These are phyloP conservation scores for Aphaenogaster rudis DNA, from an alignment of 1,140 invertebrate species.

Conservation along the genomic window DNA sequence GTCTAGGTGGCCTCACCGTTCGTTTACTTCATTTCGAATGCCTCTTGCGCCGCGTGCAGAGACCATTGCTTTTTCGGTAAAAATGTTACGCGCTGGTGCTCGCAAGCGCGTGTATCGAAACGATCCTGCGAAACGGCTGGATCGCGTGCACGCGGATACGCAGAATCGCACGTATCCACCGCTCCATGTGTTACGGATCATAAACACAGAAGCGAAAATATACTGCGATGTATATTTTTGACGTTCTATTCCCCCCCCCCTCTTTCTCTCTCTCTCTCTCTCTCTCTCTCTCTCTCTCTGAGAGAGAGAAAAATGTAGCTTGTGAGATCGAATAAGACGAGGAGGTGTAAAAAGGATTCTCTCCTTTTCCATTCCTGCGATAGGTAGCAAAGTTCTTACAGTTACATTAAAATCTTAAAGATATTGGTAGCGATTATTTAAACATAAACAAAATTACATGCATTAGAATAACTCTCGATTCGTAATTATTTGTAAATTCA, in stretches of 20 bases:
- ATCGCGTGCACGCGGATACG: conserved; percentile 27
- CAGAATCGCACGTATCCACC: neutral
- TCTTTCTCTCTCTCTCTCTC: too few species aligned
- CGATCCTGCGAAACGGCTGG: neutral
- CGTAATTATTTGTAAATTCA: neutral
- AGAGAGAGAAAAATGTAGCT: neutral
- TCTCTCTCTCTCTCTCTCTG: too few species aligned
- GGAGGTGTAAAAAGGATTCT: neutral
- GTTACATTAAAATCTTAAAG: neutral
- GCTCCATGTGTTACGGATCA: conserved; percentile 20
- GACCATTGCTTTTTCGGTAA: conserved; percentile 30
- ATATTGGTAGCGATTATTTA: neutral
- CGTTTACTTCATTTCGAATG: conserved; percentile 30
- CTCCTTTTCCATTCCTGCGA: neutral
- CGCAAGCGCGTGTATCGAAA: neutral
- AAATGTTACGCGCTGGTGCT: conserved; percentile 1
- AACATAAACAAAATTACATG: neutral
- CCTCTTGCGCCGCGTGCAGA: neutral
- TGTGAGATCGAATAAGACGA: neutral
- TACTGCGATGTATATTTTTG: conserved; percentile 32
- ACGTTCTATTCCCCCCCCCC: neutral
- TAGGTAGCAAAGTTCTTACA: neutral
- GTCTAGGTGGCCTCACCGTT: conserved; percentile 56
- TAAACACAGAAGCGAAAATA: conserved; percentile 45
- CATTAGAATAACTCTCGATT: neutral